A percentile compares a stretch with the other conserved stretches of the same genome.
Evolutionary conservation across 2,113 vertebrate genomes (phyloP).

Genomic region (Gavia stellata): DNA sequence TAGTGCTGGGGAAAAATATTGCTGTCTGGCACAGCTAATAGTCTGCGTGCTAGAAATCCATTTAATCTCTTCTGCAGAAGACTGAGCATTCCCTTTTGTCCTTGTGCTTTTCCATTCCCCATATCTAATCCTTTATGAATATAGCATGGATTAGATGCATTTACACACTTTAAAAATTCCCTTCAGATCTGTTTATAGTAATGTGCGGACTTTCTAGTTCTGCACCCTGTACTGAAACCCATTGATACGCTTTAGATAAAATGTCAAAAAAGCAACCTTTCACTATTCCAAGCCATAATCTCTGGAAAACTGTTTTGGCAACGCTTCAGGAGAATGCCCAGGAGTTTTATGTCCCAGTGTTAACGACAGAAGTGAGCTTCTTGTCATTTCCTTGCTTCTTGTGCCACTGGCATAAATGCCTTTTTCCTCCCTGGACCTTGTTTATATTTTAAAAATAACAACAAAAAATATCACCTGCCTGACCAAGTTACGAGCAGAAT

Average conservation of each 20-base stretch:
- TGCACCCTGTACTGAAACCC: background rate
- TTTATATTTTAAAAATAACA: background rate
- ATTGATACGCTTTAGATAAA: background rate
- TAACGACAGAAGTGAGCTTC: background rate
- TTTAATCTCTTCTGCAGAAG: background rate
- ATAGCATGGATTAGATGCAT: background rate
- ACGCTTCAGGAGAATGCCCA: background rate
- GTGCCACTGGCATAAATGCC: background rate
- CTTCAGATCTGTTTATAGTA: background rate
- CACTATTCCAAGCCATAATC: background rate
- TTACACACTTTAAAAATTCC: background rate
- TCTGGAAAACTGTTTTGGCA: background rate
- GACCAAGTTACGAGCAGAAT: background rate
- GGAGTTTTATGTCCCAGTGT: background rate
- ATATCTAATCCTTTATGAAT: background rate
- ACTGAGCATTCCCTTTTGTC: background rate
- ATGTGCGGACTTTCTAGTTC: background rate
- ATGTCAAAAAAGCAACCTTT: background rate
- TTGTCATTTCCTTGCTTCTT: background rate
- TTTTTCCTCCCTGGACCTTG: background rate
- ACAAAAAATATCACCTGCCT: background rate
- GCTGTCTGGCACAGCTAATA: background rate
- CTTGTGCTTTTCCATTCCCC: slow-evolving; percentile 5
- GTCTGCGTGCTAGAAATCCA: slow-evolving; percentile 28
- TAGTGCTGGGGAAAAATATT: background rate